Conservation (phyloP, 2,888 invertebrate genomes). For the Steinernema hermaphroditum region DNA sequence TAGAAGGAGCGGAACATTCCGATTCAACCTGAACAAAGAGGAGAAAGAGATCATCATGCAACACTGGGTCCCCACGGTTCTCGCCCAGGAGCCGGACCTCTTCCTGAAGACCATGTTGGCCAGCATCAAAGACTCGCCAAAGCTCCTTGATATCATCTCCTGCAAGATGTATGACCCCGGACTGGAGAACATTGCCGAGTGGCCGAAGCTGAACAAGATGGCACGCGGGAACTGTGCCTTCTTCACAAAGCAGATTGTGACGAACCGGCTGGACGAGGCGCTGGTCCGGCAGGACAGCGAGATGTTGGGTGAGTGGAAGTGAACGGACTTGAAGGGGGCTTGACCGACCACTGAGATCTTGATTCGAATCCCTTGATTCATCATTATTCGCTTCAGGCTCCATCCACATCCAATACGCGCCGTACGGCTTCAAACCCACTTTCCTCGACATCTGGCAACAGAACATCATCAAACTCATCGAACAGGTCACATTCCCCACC, state of each 20-base stretch:
- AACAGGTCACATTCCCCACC: background rate
- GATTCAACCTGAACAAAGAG: background rate
- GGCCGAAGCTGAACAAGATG: constrained; percentile 21
- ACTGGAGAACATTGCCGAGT: constrained; percentile 20
- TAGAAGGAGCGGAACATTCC: background rate
- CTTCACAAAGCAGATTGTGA: constrained; percentile 24
- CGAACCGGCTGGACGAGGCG: constrained; percentile 14
- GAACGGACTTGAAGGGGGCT: too few species aligned
- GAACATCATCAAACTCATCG: constrained; percentile 15
- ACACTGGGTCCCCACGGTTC: constrained; percentile 7
- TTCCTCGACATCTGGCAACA: constrained; percentile 19
- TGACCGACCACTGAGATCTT: too few species aligned
- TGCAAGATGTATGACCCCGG: constrained; percentile 18
- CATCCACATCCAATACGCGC: constrained; percentile 24
- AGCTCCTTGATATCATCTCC: constrained; percentile 8
- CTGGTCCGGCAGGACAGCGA: constrained; percentile 25
- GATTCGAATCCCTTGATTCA: background rate
- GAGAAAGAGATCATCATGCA: constrained; percentile 18
- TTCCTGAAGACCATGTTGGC: constrained; percentile 17
- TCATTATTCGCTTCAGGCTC: background rate
- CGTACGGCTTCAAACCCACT: constrained; percentile 27
- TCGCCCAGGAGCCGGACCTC: constrained; percentile 22
- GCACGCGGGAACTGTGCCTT: constrained; percentile 18
- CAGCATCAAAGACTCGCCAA: constrained; percentile 1
- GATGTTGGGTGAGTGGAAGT: background rate